Evolutionary conservation across 2,113 vertebrate species (phyloP), one percentile per base, ranked within the genome.

Genomic region (Sporophila hypoxantha): DNA sequence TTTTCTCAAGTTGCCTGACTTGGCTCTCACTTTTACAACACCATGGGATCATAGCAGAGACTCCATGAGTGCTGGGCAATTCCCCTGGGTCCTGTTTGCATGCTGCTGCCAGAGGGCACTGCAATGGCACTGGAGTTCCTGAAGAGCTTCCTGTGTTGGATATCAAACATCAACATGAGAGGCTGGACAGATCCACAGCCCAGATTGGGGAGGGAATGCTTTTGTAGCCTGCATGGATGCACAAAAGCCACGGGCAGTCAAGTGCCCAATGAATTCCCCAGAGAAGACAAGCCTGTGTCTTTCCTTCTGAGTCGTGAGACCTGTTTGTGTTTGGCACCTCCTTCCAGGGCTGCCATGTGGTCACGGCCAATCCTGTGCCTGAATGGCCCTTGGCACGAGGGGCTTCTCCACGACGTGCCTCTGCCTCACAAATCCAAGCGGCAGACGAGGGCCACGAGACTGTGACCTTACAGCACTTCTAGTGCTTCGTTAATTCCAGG

Each of bases 61-160:
- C 25, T 80, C 41, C 39, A 61, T 0, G 2, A 8, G 26, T 32
- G 18, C 26, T 15, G 34, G 14, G 29, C 22, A 65, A 36, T 57
- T 79, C 49, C 8, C 16, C 27, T n/a, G 20, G 9, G 5, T 56
- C 18, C 16, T 0, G 0, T 78, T 50, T 22, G 30, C 16, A 1
- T 0, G 9, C 37, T 78, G 53, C 20, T 88, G 70, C 53, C 21
- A 34, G 57, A 30, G 19, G 25, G 7, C 34, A 15, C 8, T 15
- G 39, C 44, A n/a, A 8, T 3, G 12, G 22, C 3, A 7, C 26
- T 14, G 29, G 41, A 22, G 21, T 26, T 70, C 44, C 37, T 16
- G 46, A 50, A 9, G 44, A 34, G 6, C 18, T 49, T 44, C n/a
- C 42, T 59, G 29, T 27, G 1, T 1, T 5, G 32, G 27, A 34